phyloP scores from a whole-genome alignment of 1,140 invertebrate species.

The Trypoxylus dichotomus region DNA sequence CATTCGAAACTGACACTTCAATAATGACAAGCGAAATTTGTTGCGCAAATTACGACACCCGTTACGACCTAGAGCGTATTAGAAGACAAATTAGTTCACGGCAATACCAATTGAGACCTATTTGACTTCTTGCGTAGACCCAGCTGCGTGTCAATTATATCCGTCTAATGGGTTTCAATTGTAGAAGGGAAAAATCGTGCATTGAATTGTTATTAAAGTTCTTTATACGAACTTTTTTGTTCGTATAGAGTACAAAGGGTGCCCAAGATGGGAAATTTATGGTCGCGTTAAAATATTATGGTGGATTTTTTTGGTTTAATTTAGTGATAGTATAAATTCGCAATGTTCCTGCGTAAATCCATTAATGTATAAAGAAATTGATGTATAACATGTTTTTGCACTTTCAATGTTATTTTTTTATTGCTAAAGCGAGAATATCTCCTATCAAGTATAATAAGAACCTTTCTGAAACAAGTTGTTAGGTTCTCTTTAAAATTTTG shows the following conservation, averaged over 20 bases:
- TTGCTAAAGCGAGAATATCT: no score
- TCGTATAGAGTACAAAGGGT: not conserved
- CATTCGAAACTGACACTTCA: not conserved
- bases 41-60: constrained; percentile 17
- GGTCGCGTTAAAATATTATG: not conserved
- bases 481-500: no score
- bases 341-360: no score
- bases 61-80: constrained; percentile 2
- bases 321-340: not conserved
- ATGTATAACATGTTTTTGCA: no score
- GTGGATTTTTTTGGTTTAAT: not conserved
- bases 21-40: constrained; percentile 7
- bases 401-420: no score
- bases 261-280: not conserved
- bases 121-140: constrained; percentile 7
- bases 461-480: no score
- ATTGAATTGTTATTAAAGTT: constrained; percentile 9
- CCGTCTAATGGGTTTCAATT: constrained; percentile 9
- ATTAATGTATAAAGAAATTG: no score
- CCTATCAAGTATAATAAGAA: no score
- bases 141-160: constrained; percentile 18
- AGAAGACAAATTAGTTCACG: constrained; percentile 19
- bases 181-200: constrained; percentile 20
- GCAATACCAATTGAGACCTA: constrained; percentile 1
- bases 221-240: not conserved